Conservation (phyloP, 2,113 vertebrate genomes). For the Tetrax tetrax region DNA sequence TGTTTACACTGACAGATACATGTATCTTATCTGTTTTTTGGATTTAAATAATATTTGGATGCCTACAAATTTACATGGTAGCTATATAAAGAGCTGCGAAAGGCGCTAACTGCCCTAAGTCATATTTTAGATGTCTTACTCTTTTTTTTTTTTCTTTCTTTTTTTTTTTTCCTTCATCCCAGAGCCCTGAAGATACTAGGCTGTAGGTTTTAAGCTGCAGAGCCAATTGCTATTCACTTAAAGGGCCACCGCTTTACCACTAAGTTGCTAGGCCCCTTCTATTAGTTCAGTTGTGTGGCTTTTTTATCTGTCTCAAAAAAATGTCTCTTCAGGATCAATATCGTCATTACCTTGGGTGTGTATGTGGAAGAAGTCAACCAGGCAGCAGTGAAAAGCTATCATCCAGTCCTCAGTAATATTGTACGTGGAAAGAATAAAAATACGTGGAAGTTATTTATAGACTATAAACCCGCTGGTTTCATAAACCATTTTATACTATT, state of each 20-base stretch:
- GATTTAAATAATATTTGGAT: neutral
- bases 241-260: constrained; percentile 24
- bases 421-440: constrained; percentile 79
- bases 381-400: constrained; percentile 77
- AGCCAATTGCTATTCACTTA: constrained; percentile 37
- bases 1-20: constrained; percentile 7
- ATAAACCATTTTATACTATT: constrained; percentile 72
- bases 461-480: constrained; percentile 74
- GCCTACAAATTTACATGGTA: neutral
- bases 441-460: constrained; percentile 78
- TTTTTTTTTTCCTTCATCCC: neutral
- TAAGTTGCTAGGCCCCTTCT: constrained; percentile 62
- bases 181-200: constrained; percentile 19
- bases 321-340: constrained; percentile 75
- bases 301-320: constrained; percentile 74
- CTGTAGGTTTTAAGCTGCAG: constrained; percentile 41
- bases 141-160: neutral
- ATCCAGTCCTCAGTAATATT: constrained; percentile 74
- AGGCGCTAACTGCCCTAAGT: neutral
- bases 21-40: neutral
- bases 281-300: constrained; percentile 59
- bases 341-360: constrained; percentile 74
- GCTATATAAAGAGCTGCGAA: neutral
- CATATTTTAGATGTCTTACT: constrained; percentile 13
- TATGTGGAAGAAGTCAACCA: constrained; percentile 74